phyloP scores from a whole-genome alignment of 2,113 vertebrate genomes.

The Mesembrinibis cayennensis region DNA sequence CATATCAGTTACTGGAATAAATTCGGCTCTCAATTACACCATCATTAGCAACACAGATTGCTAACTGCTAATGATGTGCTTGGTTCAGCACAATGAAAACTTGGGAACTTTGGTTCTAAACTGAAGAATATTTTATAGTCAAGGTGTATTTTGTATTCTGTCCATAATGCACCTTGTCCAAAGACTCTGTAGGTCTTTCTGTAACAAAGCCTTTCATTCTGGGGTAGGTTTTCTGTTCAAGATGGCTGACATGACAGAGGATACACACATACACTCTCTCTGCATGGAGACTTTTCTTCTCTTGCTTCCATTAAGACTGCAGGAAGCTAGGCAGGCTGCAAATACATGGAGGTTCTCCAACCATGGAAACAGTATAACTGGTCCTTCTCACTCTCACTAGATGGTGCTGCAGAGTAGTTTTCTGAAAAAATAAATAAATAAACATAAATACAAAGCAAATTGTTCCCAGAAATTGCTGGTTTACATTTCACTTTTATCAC shows the following conservation, averaged over 20 bases:
- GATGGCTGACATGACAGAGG: not conserved
- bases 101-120: not conserved
- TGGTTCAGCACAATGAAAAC: not conserved
- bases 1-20: not conserved
- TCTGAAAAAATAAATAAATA: constrained; percentile 18
- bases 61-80: not conserved
- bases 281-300: not conserved
- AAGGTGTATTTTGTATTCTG: not conserved
- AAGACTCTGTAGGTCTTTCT: not conserved
- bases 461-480: not conserved
- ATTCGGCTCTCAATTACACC: not conserved
- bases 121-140: not conserved
- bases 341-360: not conserved
- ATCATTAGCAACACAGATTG: not conserved
- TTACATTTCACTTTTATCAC: not conserved
- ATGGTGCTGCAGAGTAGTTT: constrained; percentile 49
- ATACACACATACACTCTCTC: not conserved
- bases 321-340: not conserved
- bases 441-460: not conserved
- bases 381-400: constrained; percentile 30
- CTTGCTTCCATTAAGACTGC: not conserved
- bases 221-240: not conserved
- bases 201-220: not conserved
- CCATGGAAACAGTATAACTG: not conserved
- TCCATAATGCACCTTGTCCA: not conserved